Evolutionary conservation across 2,113 vertebrate species (phyloP), one percentile per base, ranked within the genome.

Genomic region (Nerophis lumbriciformis): DNA sequence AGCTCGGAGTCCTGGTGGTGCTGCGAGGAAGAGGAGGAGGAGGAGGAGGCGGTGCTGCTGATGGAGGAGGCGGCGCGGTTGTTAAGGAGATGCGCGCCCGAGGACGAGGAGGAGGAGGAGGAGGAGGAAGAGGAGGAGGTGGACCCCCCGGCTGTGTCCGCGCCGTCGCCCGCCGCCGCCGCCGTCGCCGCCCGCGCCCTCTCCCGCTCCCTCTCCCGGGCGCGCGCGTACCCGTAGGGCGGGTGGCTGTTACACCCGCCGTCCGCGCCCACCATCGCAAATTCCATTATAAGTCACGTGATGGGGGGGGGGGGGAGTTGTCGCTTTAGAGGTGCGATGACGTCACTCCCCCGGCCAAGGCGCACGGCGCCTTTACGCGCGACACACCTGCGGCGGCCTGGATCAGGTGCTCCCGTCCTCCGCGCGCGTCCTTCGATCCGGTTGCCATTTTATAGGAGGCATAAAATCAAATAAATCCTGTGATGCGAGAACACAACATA

Each of bases 251-350:
- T 96, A 91, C 96, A 96, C 52, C 95, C 95, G 37, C 93, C 92
- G 87, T 98, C 97, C 0, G 95, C 94, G 3, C 96, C 95, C 85
- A 99, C 94, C 95, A 99, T 98, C 0, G 96, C 97, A 14, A 97
- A 97, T 91, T 99, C 97, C 96, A 99, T 99, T 77, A 88, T 79
- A 49, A 78, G 57, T 78, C 65, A 48, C 36, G 47, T 54, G 48
- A 48, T 68, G 77, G 52, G 66, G 69, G 77, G 52, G 64, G 63
- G 59, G 7, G 57, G 76, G 82, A 84, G 78, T 85, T 87, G 83
- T 69, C 70, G 77, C 63, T 65, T 28, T 52, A 5, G 51, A 39
- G 76, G 73, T 77, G 76, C 75, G 68, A 87, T 85, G 84, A 85
- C 85, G 84, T 87, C 80, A 84, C 84, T 65, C 71, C 63, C 61